Evolutionary conservation across 1,140 invertebrate genomes (phyloP).

Genomic region (Camponotus pennsylvanicus): DNA sequence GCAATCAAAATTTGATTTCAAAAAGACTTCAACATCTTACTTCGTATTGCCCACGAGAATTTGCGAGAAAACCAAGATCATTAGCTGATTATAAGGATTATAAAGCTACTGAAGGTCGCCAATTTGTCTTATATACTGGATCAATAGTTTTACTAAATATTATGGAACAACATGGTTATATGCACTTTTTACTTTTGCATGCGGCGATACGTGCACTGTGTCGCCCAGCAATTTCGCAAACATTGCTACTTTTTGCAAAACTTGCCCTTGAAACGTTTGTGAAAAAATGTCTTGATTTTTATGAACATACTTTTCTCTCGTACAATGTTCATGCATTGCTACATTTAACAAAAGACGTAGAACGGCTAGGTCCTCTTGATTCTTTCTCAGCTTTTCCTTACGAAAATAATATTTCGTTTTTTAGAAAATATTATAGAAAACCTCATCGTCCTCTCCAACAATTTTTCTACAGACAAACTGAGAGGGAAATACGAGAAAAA

Average conservation of each 20-base stretch:
- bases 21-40: background rate
- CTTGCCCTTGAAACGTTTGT: constrained; percentile 17
- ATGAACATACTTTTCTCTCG: constrained; percentile 10
- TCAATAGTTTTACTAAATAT: background rate
- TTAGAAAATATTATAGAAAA: background rate
- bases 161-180: constrained; percentile 11
- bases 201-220: constrained; percentile 5
- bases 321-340: constrained; percentile 13
- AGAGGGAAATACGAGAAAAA: background rate
- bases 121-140: constrained; percentile 5
- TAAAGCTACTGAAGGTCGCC: constrained; percentile 7
- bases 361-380: background rate
- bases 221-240: background rate
- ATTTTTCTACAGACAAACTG: background rate
- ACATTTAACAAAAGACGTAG: constrained; percentile 1
- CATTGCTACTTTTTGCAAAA: background rate
- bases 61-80: constrained; percentile 14
- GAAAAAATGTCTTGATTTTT: background rate
- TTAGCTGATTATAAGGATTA: constrained; percentile 8
- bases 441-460: background rate
- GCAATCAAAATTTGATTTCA: background rate
- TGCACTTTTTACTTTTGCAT: constrained; percentile 11
- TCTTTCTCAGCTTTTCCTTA: background rate
- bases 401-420: constrained; percentile 1
- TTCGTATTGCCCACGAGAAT: constrained; percentile 10